Evolutionary conservation across 2,113 vertebrate species (phyloP).

Genomic region (Carettochelys insculpta): DNA sequence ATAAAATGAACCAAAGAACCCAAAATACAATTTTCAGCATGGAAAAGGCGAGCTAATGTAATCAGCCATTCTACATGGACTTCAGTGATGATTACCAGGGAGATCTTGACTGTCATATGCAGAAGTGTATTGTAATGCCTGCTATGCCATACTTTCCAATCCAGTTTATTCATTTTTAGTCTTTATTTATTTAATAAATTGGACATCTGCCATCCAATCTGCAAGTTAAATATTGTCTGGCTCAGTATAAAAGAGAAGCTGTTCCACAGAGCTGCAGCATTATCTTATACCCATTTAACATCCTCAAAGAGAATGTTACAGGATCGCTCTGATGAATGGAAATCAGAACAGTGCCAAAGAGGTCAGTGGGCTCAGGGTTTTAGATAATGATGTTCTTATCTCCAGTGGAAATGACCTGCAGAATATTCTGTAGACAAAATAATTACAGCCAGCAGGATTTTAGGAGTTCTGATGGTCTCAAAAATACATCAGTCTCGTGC

Average conservation of each 20-base stretch:
- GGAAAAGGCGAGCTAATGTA: background rate
- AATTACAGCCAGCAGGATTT: background rate
- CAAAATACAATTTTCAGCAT: background rate
- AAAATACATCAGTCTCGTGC: background rate
- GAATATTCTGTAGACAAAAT: background rate
- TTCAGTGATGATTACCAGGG: background rate
- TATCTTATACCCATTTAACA: background rate
- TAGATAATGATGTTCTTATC: background rate
- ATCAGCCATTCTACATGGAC: background rate
- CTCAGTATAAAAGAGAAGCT: background rate
- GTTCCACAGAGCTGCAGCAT: background rate
- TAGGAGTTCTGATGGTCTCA: background rate
- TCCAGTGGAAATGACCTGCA: background rate
- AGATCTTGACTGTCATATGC: background rate
- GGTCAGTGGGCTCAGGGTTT: background rate
- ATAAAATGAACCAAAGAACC: background rate
- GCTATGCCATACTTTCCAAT: constrained; percentile 17
- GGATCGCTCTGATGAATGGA: background rate
- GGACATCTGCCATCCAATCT: background rate
- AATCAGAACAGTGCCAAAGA: background rate
- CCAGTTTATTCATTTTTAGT: background rate
- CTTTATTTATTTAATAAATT: background rate
- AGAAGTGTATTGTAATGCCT: background rate
- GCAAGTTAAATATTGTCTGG: background rate
- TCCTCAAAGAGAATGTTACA: background rate